Percentiles rank a stretch among this genome's conserved stretches.
These are phyloP conservation scores for Paramuricea clavata DNA, from an alignment of 92 coral and sea anemone species.

Conservation along the genomic window DNA sequence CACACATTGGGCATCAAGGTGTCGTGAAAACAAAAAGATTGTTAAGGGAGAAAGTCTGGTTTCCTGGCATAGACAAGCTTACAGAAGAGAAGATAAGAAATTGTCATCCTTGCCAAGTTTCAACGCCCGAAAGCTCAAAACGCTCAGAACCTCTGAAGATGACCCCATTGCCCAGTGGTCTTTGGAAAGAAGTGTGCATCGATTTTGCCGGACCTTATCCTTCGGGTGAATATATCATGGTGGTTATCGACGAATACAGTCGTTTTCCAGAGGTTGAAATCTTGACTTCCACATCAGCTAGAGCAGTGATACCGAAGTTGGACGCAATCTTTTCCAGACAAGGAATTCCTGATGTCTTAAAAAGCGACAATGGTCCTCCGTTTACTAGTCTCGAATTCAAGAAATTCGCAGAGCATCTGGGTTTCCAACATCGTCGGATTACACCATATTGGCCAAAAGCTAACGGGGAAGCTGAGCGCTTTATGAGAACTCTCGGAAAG, in stretches of 20 bases:
- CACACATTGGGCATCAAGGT: slow-evolving; percentile 53
- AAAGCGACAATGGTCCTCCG: slow-evolving; percentile 60
- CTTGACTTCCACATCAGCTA: slow-evolving; percentile 25
- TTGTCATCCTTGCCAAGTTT: neutral
- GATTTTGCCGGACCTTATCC: slow-evolving; percentile 45
- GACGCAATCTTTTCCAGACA: slow-evolving; percentile 44
- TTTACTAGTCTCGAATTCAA: slow-evolving; percentile 41
- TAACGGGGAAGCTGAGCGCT: slow-evolving; percentile 47
- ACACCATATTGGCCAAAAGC: slow-evolving; percentile 57
- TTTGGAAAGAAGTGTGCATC: slow-evolving; percentile 17
- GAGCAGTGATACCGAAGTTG: slow-evolving; percentile 26
- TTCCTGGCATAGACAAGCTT: neutral
- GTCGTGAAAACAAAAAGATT: slow-evolving; percentile 49
- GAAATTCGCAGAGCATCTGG: slow-evolving; percentile 40
- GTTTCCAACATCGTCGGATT: slow-evolving; percentile 48
- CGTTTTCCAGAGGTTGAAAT: slow-evolving; percentile 52
- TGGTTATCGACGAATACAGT: slow-evolving; percentile 43
- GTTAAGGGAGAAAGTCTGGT: slow-evolving; percentile 25
- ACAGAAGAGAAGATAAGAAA: neutral
- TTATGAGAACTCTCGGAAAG: slow-evolving; percentile 45
- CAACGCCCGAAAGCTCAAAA: neutral
- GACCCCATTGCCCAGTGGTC: neutral
- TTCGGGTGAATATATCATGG: slow-evolving; percentile 36
- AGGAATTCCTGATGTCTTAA: slow-evolving; percentile 52
- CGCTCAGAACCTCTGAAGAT: neutral